phyloP scores from a whole-genome alignment of 2,888 invertebrate species.

The Tolmerus cingulatus region DNA sequence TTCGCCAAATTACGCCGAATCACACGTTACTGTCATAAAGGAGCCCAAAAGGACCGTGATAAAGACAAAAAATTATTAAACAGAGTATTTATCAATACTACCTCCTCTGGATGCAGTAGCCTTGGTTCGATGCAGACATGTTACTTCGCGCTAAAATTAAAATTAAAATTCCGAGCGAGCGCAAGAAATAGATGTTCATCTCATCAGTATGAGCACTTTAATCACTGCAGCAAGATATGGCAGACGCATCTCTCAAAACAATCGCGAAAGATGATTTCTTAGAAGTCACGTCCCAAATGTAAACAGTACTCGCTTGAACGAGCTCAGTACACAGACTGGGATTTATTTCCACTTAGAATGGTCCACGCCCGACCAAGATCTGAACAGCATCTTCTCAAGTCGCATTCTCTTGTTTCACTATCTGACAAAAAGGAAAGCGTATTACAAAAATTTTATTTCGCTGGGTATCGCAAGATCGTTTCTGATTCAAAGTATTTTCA shows the following conservation, averaged over 20 bases:
- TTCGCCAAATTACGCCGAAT: not conserved
- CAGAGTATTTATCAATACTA: not conserved
- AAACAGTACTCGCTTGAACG: not conserved
- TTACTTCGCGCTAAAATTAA: not conserved
- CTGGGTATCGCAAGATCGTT: not conserved
- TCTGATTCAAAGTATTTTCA: not conserved
- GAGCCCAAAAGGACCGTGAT: not conserved
- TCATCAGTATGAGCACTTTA: not conserved
- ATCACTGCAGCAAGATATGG: not conserved
- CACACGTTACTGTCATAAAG: not conserved
- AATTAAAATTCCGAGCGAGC: not conserved
- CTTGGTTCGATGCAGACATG: not conserved
- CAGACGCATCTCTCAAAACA: not conserved
- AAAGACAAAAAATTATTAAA: not conserved
- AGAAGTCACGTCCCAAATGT: not conserved
- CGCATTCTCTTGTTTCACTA: not conserved
- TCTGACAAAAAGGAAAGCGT: not conserved
- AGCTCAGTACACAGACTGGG: not conserved
- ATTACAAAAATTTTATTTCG: not conserved
- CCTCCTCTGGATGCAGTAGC: not conserved
- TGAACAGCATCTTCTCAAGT: not conserved
- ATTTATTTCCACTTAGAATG: not conserved
- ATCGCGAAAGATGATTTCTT: not conserved
- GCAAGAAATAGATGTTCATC: not conserved
- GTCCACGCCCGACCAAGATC: not conserved